Evolutionary conservation across 2,888 invertebrate genomes (phyloP).

Genomic region (Druceiella hillmani): DNA sequence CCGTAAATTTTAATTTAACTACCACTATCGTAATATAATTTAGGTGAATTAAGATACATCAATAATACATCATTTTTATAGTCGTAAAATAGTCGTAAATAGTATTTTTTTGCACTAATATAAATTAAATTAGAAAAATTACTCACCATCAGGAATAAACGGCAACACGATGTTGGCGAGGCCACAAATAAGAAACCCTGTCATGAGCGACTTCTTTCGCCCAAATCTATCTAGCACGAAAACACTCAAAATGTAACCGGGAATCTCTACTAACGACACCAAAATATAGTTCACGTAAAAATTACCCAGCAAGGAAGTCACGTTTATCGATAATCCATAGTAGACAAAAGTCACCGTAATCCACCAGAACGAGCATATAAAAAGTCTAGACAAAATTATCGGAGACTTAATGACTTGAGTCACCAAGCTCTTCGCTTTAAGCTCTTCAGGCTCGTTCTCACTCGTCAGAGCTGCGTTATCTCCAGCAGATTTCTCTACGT

Average conservation of each 20-base stretch:
- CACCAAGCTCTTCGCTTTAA: constrained; percentile 24
- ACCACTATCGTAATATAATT: no score
- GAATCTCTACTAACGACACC: constrained; percentile 58
- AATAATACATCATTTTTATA: no score
- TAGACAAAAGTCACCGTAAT: constrained; percentile 73
- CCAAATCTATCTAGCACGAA: constrained; percentile 54
- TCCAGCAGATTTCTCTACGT: background rate
- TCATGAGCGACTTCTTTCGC: constrained; percentile 52
- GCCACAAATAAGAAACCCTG: constrained; percentile 54
- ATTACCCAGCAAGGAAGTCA: constrained; percentile 68
- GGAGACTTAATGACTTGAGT: constrained; percentile 46
- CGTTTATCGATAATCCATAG: constrained; percentile 74
- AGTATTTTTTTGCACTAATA: no score
- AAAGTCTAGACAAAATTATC: constrained; percentile 46
- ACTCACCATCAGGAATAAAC: constrained; percentile 51
- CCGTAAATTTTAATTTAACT: no score
- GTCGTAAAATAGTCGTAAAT: no score
- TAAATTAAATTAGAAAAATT: no score
- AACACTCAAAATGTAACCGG: constrained; percentile 55
- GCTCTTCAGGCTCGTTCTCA: no score
- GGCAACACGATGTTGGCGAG: constrained; percentile 52
- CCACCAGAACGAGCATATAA: constrained; percentile 74
- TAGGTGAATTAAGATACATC: no score
- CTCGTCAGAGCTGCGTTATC: background rate
- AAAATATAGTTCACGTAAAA: constrained; percentile 72